Conservation (phyloP, 2,888 invertebrate genomes). For the Polylopha cassiicola region DNA sequence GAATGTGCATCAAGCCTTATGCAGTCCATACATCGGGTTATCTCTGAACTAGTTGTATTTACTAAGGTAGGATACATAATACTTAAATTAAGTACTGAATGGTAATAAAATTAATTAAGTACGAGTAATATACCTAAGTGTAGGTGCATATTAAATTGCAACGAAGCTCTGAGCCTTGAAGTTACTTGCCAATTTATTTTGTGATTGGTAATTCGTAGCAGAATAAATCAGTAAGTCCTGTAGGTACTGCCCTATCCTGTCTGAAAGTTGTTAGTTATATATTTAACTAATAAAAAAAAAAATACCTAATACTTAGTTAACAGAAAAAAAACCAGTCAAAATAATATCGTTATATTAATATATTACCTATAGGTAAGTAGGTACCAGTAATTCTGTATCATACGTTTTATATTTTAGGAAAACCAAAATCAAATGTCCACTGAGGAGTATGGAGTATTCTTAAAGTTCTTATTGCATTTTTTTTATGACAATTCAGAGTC, state of each 20-base stretch:
- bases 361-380: not conserved
- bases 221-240: no score
- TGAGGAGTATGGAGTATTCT: constrained; percentile 55
- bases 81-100: not conserved
- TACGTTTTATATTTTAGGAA: constrained; percentile 41
- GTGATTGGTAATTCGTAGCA: no score
- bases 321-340: constrained; percentile 1
- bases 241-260: no score
- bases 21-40: constrained; percentile 34
- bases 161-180: no score
- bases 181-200: no score
- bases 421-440: constrained; percentile 48
- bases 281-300: no score
- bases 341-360: no score
- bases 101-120: no score
- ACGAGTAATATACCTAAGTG: no score
- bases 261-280: no score
- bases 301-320: no score
- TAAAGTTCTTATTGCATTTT: constrained; percentile 52
- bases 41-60: constrained; percentile 52
- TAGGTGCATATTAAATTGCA: no score
- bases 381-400: not conserved
- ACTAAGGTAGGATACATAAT: constrained; percentile 47
- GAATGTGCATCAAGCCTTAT: constrained; percentile 45
- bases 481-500: constrained; percentile 39